These are phyloP conservation scores for Lepetodrilus schrolli DNA, from an alignment of 2,888 invertebrate species.

Conservation along the genomic window DNA sequence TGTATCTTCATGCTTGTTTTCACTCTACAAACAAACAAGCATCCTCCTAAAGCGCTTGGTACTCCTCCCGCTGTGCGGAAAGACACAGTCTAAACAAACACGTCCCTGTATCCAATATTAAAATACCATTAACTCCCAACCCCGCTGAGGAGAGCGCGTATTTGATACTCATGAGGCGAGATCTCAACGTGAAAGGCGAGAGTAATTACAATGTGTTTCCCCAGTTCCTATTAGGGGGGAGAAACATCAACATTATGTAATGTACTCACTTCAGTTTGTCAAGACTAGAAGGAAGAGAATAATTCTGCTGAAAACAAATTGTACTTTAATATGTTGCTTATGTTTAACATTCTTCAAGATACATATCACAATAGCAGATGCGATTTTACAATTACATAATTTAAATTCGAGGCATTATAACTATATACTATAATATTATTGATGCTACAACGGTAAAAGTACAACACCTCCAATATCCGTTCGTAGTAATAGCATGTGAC, in stretches of 20 bases:
- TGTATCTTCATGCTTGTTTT: constrained; percentile 22
- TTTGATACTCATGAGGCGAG: not conserved
- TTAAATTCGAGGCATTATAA: not conserved
- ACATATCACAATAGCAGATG: not conserved
- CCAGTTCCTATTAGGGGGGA: too few relatives aligned
- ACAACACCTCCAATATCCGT: not conserved
- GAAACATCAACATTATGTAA: not conserved
- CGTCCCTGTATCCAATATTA: not conserved
- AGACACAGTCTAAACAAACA: not conserved
- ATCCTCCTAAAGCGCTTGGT: not conserved
- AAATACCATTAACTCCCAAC: not conserved
- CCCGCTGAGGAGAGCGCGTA: not conserved
- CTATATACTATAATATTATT: not conserved
- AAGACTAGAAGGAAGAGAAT: not conserved
- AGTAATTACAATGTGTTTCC: too few relatives aligned
- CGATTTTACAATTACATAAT: not conserved
- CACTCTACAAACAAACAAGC: constrained; percentile 2
- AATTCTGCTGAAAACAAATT: not conserved
- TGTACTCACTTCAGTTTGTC: not conserved
- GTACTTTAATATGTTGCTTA: not conserved
- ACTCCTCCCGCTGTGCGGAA: not conserved
- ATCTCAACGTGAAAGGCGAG: not conserved
- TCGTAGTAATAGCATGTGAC: not conserved
- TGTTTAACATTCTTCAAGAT: too few relatives aligned
- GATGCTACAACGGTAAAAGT: too few relatives aligned